These are phyloP conservation scores for Formica exsecta DNA, from an alignment of 1,140 invertebrate genomes.

Conservation along the genomic window DNA sequence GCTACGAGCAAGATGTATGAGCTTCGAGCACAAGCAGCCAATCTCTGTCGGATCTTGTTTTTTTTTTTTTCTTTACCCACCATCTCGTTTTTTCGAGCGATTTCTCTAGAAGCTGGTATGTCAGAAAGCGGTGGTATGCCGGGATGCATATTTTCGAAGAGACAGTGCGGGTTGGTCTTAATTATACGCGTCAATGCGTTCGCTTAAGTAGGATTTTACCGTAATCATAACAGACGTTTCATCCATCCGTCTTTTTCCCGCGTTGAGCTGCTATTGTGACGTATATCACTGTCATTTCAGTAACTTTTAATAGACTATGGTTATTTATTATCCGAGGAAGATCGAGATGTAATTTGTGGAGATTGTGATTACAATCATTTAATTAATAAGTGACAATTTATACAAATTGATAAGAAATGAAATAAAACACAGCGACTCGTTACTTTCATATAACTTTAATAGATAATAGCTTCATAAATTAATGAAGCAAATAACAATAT, in stretches of 20 bases:
- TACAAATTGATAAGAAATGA: background rate
- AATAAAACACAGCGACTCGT: background rate
- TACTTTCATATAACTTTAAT: constrained; percentile 11
- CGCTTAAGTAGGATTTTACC: constrained; percentile 24
- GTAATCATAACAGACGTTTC: constrained; percentile 30
- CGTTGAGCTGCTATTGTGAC: background rate
- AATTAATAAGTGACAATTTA: constrained; percentile 16
- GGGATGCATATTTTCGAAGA: constrained; percentile 43
- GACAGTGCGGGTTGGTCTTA: constrained; percentile 23
- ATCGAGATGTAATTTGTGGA: background rate
- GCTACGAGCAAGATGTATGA: constrained; percentile 60
- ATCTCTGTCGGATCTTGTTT: constrained; percentile 48
- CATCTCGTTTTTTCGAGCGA: constrained; percentile 46
- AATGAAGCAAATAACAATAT: background rate
- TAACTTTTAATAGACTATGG: background rate
- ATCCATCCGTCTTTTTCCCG: background rate
- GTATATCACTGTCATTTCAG: background rate
- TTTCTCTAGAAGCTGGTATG: constrained; percentile 47
- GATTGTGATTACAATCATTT: background rate
- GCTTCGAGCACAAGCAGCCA: constrained; percentile 51
- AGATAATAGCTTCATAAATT: background rate
- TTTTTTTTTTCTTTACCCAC: constrained; percentile 53
- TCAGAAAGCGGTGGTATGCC: constrained; percentile 21
- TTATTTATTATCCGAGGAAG: background rate
- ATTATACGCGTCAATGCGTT: constrained; percentile 49